Percentiles rank a stretch among this genome's conserved stretches.
These are phyloP conservation scores for Bos javanicus DNA, from an alignment of 2,113 vertebrate species.

Conservation along the genomic window DNA sequence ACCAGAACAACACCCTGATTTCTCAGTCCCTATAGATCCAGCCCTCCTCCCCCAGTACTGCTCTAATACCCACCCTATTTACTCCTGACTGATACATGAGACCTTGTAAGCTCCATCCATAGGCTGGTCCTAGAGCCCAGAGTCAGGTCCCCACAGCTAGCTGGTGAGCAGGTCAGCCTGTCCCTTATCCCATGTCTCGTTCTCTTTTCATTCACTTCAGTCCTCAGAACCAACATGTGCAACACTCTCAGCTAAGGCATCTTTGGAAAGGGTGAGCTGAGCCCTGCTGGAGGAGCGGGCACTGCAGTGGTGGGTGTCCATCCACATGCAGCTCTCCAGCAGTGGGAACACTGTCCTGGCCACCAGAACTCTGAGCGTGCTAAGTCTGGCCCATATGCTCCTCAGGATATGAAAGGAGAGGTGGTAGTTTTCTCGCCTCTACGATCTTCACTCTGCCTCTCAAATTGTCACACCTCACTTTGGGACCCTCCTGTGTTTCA, in stretches of 20 bases:
- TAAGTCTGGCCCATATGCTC: conserved; percentile 49
- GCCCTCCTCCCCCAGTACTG: neutral
- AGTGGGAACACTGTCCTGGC: neutral
- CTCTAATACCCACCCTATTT: neutral
- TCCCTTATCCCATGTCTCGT: neutral
- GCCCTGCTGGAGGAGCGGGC: neutral
- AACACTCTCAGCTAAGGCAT: neutral
- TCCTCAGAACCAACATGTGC: neutral
- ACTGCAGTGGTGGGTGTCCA: neutral
- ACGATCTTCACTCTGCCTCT: conserved; percentile 57
- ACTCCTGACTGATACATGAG: neutral
- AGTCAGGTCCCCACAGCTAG: neutral
- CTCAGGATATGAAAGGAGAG: conserved; percentile 61
- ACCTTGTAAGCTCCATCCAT: neutral
- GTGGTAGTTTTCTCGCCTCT: conserved; percentile 65
- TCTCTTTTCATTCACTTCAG: neutral
- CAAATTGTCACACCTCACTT: conserved; percentile 64
- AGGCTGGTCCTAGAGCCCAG: neutral
- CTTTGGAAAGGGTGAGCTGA: neutral
- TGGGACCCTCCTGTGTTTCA: conserved; percentile 61
- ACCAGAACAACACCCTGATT: neutral
- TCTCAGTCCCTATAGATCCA: neutral
- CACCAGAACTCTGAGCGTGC: neutral
- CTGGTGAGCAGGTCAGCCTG: neutral
- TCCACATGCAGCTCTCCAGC: neutral